Conservation (phyloP, 2,888 invertebrate species). For the Eugnorisma glareosa region DNA sequence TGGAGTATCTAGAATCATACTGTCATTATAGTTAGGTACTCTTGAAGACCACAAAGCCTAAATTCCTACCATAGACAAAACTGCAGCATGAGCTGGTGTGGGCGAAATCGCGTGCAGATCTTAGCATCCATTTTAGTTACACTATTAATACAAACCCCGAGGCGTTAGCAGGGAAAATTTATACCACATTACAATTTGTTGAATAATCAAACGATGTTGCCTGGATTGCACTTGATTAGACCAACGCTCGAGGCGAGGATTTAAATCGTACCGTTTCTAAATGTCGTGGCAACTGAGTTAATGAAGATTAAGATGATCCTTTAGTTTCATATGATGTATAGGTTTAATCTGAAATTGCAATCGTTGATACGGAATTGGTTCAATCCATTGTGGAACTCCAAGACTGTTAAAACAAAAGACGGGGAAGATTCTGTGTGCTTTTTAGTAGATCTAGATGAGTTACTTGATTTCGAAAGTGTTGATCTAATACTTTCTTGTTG, state of each 20-base stretch:
- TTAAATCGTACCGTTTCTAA: constrained; percentile 55
- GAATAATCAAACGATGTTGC: constrained; percentile 58
- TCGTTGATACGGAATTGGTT: constrained; percentile 31
- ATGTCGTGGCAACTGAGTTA: constrained; percentile 52
- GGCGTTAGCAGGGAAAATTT: constrained; percentile 57
- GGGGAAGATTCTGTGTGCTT: not conserved
- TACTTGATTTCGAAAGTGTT: not conserved
- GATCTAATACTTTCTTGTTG: not conserved
- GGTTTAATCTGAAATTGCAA: constrained; percentile 43
- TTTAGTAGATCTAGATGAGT: not conserved
- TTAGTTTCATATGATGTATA: constrained; percentile 39
- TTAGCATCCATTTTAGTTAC: constrained; percentile 51
- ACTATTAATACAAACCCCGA: constrained; percentile 56
- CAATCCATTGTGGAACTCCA: not conserved
- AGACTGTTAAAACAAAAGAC: constrained; percentile 8
- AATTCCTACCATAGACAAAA: constrained; percentile 37
- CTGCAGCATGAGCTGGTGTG: constrained; percentile 20
- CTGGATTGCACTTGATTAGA: constrained; percentile 61
- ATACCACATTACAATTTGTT: constrained; percentile 59
- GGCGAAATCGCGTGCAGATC: constrained; percentile 60
- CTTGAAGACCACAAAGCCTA: not conserved
- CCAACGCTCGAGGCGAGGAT: constrained; percentile 52
- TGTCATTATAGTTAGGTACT: not conserved
- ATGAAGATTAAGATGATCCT: constrained; percentile 55
- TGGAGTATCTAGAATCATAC: not conserved